These are phyloP conservation scores for Stichopus chloronotus DNA, from an alignment of 35 echinoderm and acorn worm genomes.

Conservation along the genomic window DNA sequence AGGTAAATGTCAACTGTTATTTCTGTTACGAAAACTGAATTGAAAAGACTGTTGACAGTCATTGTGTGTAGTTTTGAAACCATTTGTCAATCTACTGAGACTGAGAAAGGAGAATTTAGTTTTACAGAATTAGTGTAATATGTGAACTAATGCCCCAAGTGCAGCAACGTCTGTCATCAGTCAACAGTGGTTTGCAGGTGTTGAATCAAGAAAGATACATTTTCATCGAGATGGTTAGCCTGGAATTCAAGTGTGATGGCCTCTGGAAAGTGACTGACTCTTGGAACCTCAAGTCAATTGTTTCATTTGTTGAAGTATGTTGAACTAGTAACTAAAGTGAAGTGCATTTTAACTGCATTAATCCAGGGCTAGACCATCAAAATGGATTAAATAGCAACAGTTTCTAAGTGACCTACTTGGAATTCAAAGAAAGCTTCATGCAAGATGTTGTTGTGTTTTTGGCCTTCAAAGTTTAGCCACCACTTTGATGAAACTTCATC, in stretches of 20 bases:
- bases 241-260: background rate
- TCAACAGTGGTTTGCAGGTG: background rate
- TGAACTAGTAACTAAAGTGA: no score
- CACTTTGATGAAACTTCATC: background rate
- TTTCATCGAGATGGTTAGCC: conserved; percentile 35
- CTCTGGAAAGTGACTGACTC: background rate
- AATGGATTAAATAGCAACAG: background rate
- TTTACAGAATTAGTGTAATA: background rate
- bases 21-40: conserved; percentile 60
- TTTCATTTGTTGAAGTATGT: no score
- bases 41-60: background rate
- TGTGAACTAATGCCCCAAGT: conserved; percentile 1
- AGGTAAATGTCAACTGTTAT: conserved; percentile 41
- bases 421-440: conserved; percentile 7
- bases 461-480: conserved; percentile 8
- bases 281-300: conserved; percentile 19
- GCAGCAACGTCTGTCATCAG: conserved; percentile 22
- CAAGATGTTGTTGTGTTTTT: background rate
- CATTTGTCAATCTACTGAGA: background rate
- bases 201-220: background rate
- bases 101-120: background rate
- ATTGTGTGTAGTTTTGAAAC: background rate
- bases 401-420: background rate
- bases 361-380: no score
- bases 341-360: no score